These are phyloP conservation scores for Plusia festucae DNA, from an alignment of 2,888 invertebrate genomes.

Conservation along the genomic window DNA sequence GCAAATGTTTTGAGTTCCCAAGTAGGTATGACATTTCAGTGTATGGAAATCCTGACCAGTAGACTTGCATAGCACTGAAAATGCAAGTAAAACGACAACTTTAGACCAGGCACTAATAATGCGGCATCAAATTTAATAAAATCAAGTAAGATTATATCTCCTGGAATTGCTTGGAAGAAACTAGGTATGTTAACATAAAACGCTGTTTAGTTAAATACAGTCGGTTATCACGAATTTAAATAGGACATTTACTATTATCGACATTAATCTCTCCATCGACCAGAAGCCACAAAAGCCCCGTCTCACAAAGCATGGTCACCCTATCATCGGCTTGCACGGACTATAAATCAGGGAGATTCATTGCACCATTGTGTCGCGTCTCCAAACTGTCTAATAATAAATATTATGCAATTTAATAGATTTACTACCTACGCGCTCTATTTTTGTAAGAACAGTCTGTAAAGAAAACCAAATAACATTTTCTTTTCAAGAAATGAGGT, in stretches of 20 bases:
- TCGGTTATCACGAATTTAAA: neutral
- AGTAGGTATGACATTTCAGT: no score
- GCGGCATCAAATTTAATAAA: no score
- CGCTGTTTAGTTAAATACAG: neutral
- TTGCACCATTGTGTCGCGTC: slow-evolving; percentile 71
- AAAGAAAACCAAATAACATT: slow-evolving; percentile 21
- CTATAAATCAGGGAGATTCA: slow-evolving; percentile 71
- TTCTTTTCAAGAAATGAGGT: neutral
- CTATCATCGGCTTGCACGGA: slow-evolving; percentile 43
- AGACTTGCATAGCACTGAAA: no score
- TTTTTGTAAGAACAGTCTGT: slow-evolving; percentile 34
- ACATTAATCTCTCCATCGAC: neutral
- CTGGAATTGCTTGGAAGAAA: no score
- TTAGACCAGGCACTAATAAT: no score
- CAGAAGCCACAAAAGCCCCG: slow-evolving; percentile 24
- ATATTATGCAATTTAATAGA: slow-evolving; percentile 68
- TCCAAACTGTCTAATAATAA: slow-evolving; percentile 65
- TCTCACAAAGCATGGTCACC: slow-evolving; percentile 44
- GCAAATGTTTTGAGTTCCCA: neutral
- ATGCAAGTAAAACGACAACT: no score
- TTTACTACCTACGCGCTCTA: slow-evolving; percentile 56
- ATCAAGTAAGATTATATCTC: no score
- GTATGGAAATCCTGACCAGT: no score
- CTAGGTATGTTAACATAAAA: neutral
- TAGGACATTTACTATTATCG: neutral